phyloP scores from a whole-genome alignment of 2,888 invertebrate genomes.

The Sminthurides aquaticus region DNA sequence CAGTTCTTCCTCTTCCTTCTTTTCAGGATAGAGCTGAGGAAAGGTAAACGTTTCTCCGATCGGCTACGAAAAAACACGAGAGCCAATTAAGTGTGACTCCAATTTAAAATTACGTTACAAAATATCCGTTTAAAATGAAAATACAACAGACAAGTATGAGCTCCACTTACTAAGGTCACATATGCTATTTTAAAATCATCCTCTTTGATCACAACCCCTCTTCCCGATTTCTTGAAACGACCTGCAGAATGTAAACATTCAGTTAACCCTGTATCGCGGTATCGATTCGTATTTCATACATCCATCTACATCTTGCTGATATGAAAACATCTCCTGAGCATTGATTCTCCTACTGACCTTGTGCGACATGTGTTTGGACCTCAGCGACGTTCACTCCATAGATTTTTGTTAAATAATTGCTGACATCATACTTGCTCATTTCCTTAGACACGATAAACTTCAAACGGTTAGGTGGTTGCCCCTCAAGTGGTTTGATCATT shows the following conservation, averaged over 20 bases:
- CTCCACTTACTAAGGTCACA: constrained; percentile 61
- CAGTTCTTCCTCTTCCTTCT: constrained; percentile 48
- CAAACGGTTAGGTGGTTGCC: constrained; percentile 68
- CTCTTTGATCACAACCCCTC: constrained; percentile 62
- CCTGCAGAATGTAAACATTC: too few relatives aligned
- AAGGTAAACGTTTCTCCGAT: constrained; percentile 64
- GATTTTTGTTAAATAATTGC: constrained; percentile 91
- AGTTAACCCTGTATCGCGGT: too few relatives aligned
- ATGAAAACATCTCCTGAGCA: too few relatives aligned
- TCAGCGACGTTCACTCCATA: constrained; percentile 74
- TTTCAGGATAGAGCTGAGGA: constrained; percentile 61
- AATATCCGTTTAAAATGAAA: background rate
- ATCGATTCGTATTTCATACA: too few relatives aligned
- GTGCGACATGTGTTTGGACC: constrained; percentile 65
- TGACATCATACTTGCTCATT: constrained; percentile 86
- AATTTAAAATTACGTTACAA: too few relatives aligned
- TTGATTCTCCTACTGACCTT: constrained; percentile 60
- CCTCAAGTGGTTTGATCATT: constrained; percentile 59
- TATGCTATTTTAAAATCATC: constrained; percentile 76
- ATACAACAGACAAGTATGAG: background rate
- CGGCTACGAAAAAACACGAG: constrained; percentile 55
- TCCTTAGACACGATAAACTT: constrained; percentile 84
- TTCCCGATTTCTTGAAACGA: constrained; percentile 51
- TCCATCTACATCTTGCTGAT: too few relatives aligned
- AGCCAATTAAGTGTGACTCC: background rate